A percentile compares a stretch with the other conserved stretches of the same genome.
phyloP scores from a whole-genome alignment of 2,888 invertebrate genomes.

The Didymodactylos carnosus region DNA sequence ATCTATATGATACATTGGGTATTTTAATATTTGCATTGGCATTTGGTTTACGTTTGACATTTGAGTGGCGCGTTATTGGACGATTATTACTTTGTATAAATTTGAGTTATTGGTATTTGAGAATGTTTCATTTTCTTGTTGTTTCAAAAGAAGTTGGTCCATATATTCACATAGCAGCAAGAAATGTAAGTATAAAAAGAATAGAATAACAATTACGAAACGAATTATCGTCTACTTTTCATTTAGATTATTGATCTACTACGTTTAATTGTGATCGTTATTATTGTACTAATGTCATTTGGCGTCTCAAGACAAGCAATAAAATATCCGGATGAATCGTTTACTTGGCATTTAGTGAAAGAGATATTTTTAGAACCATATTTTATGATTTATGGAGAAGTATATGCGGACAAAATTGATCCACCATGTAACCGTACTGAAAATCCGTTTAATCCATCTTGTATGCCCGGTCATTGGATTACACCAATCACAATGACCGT shows the following conservation, averaged over 20 bases:
- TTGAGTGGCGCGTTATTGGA: constrained; percentile 36
- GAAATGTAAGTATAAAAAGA: constrained; percentile 73
- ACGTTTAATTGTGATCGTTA: constrained; percentile 79
- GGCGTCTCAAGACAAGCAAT: constrained; percentile 87
- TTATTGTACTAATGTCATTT: constrained; percentile 87
- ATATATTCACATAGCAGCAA: constrained; percentile 94
- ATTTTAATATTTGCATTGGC: not conserved
- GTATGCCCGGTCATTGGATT: constrained; percentile 49
- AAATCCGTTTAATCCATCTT: constrained; percentile 18
- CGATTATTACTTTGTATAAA: constrained; percentile 77
- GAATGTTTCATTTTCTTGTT: constrained; percentile 11
- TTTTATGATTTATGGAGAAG: constrained; percentile 89
- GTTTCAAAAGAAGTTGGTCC: constrained; percentile 52
- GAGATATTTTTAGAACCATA: constrained; percentile 87
- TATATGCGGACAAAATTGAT: constrained; percentile 46
- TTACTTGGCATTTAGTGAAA: constrained; percentile 67
- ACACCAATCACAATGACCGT: constrained; percentile 86
- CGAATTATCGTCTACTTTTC: too few species aligned
- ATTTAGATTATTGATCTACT: constrained; percentile 61
- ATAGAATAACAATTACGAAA: too few species aligned
- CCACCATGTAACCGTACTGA: constrained; percentile 24
- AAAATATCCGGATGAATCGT: constrained; percentile 64
- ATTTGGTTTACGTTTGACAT: not conserved
- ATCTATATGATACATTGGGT: not conserved
- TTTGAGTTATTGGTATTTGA: constrained; percentile 52